A percentile compares a stretch with the other conserved stretches of the same genome.
Conservation (phyloP, 1,140 invertebrate genomes). For the Oedothorax gibbosus region DNA sequence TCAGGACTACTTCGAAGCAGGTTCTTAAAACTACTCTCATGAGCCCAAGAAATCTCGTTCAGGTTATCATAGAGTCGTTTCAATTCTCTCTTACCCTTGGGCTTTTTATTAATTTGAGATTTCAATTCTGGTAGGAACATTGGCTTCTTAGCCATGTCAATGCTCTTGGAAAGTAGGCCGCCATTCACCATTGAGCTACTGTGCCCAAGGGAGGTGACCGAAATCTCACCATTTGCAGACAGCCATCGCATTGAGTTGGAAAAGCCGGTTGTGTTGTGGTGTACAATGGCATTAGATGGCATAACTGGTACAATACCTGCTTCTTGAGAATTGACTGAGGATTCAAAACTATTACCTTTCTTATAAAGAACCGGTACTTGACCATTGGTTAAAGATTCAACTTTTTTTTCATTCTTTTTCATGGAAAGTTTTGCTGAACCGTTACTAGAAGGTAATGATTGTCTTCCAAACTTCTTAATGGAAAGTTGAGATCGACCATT, state of each 20-base stretch:
- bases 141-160: neutral
- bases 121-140: neutral
- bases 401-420: neutral
- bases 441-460: neutral
- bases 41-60: conserved; percentile 42
- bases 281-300: neutral
- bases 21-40: conserved; percentile 39
- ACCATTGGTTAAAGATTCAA: neutral
- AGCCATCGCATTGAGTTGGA: conserved; percentile 5
- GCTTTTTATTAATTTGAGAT: neutral
- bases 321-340: conserved; percentile 2
- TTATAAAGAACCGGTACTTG: neutral
- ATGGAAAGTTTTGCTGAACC: neutral
- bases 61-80: conserved; percentile 27
- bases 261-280: neutral
- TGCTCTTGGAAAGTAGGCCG: neutral
- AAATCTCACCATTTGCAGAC: neutral
- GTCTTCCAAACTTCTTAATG: neutral
- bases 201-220: neutral
- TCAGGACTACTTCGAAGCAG: conserved; percentile 25
- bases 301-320: conserved; percentile 31
- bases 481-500: neutral
- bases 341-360: neutral
- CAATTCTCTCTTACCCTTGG: conserved; percentile 25
- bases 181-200: neutral